Evolutionary conservation across 2,113 vertebrate genomes (phyloP).

Genomic region (Sialia sialis): DNA sequence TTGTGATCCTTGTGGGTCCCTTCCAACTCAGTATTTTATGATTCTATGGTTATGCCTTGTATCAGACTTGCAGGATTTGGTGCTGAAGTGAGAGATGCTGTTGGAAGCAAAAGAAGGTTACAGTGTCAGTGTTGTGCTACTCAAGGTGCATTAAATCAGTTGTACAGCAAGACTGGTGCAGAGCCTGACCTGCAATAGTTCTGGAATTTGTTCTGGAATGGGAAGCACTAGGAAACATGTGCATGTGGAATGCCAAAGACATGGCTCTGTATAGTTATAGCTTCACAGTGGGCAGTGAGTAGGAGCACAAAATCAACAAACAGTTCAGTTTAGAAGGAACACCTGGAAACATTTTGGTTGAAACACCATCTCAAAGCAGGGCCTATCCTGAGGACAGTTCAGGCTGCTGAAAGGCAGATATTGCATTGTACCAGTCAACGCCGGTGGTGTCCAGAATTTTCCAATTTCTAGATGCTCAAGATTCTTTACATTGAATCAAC

Average conservation of each 20-base stretch:
- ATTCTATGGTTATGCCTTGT: not conserved
- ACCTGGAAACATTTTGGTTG: not conserved
- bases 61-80: not conserved
- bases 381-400: not conserved
- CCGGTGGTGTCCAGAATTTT: not conserved
- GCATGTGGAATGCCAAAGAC: not conserved
- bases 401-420: not conserved
- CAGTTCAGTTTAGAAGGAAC: not conserved
- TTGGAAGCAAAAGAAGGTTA: not conserved
- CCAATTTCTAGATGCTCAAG: not conserved
- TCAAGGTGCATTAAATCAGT: not conserved
- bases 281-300: not conserved
- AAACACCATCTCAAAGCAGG: not conserved
- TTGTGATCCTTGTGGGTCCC: not conserved
- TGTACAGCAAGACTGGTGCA: not conserved
- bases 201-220: not conserved
- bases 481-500: not conserved
- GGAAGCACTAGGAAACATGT: not conserved
- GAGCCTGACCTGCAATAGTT: not conserved
- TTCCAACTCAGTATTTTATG: not conserved
- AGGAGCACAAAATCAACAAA: not conserved
- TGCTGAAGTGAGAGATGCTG: not conserved
- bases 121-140: rapidly evolving
- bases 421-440: not conserved
- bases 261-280: not conserved